Conservation (phyloP, 2,113 vertebrate species). For the Sceloporus undulatus region DNA sequence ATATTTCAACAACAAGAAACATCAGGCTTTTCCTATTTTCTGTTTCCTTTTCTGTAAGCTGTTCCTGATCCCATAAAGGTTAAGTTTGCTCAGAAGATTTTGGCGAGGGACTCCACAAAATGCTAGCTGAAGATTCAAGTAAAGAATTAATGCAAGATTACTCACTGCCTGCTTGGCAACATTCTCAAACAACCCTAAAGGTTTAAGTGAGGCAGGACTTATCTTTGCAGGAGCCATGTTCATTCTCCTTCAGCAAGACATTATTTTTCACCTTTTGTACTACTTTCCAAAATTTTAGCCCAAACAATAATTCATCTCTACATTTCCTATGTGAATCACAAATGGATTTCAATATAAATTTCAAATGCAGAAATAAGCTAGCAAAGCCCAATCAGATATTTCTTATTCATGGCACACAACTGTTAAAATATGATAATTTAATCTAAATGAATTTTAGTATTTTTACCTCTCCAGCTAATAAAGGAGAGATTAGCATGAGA, state of each 20-base stretch:
- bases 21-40: neutral
- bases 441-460: neutral
- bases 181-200: neutral
- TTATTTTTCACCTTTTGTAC: neutral
- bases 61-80: neutral
- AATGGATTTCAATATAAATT: neutral
- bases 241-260: neutral
- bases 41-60: neutral
- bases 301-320: neutral
- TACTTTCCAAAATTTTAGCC: neutral
- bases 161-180: neutral
- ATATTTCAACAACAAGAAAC: neutral
- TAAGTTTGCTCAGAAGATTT: neutral
- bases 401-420: neutral
- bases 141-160: neutral
- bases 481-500: neutral
- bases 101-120: neutral
- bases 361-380: neutral
- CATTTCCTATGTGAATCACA: neutral
- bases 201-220: neutral
- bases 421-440: neutral
- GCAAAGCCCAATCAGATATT: neutral
- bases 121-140: neutral
- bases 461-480: neutral
- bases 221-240: neutral